Base-by-base conservation (phyloP, 2,797 vertebrate genomes). In the Morelia viridis region DNA sequence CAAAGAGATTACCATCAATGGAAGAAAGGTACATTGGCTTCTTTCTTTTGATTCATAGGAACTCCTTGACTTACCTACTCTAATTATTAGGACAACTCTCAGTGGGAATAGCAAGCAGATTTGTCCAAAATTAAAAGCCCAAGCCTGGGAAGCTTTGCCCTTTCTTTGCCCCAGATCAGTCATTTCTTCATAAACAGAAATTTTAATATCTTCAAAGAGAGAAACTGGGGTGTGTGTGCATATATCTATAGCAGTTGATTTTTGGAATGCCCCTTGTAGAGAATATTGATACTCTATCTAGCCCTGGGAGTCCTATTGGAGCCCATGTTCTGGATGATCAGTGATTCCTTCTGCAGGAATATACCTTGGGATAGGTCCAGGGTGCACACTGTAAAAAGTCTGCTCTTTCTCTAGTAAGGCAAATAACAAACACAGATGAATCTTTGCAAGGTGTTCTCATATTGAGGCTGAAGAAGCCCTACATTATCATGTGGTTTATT, bases 301-400 rank as follows among this genome's bases (percentile, higher is more conserved):
- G 56, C 92, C 94, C 0, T 0, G n/a, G 0, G 0, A 94, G 90
- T 88, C 94, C 76, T 0, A 87, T 6, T 91, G 94, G 94, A 91
- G 71, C 90, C 91, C 90, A 91, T 93, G 94, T 80, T 76, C 91
- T 91, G 58, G 87, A 92, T 60, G 1, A 1, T 93, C 92, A 94
- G 95, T 93, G 88, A 65, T 2, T 94, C 93, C 95, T 91, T 94
- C 92, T 91, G 94, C 95, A 95, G 92, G 95, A 95, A 97, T 97
- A 95, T 94, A 41, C 11, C 96, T 96, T 96, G 95, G 92, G 94
- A 93, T 94, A 95, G 94, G 92, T 96, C 94, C 84, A 84, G 12
- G 84, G 84, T 94, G 93, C 90, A 86, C 53, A 50, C 91, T 0
- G 50, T 90, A 93, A 94, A 89, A 92, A 96, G 94, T 95, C 94